Conservation (phyloP, 2,113 vertebrate genomes). For the Gorsachius goisagi region DNA sequence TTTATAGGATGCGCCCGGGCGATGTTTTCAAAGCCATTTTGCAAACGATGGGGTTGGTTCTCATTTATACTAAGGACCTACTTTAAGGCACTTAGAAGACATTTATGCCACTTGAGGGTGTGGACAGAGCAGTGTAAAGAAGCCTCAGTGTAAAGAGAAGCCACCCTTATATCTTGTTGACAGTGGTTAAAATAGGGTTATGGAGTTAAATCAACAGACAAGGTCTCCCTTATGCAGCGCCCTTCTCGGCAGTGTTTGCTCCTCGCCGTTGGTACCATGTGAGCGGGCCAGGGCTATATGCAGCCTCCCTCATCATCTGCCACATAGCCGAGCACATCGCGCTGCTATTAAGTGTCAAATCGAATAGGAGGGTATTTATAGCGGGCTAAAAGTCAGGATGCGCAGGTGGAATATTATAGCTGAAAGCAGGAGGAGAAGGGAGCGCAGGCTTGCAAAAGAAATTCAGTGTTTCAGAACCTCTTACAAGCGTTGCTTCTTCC, state of each 20-base stretch:
- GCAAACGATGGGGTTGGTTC: background rate
- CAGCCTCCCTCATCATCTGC: background rate
- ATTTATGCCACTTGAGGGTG: constrained; percentile 59
- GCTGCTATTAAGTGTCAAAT: background rate
- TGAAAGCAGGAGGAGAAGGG: background rate
- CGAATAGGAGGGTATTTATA: background rate
- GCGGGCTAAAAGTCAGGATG: background rate
- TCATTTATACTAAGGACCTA: constrained; percentile 5
- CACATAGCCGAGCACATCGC: background rate
- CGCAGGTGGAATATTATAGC: background rate
- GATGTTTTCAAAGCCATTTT: background rate
- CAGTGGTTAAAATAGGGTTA: constrained; percentile 56
- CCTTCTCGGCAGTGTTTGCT: background rate
- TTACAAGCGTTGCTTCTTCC: background rate
- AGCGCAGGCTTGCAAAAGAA: background rate
- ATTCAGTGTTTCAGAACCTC: background rate
- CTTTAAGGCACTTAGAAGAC: constrained; percentile 53
- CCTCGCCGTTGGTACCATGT: background rate
- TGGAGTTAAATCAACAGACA: background rate
- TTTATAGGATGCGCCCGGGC: background rate
- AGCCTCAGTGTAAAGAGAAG: constrained; percentile 34
- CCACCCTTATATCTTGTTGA: constrained; percentile 58
- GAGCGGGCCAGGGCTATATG: background rate
- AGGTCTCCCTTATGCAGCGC: constrained; percentile 15
- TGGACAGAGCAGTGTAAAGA: constrained; percentile 5